Percentiles rank a stretch among this genome's conserved stretches.
phyloP scores from a whole-genome alignment of 2,113 vertebrate species.

The Sarotherodon lohbergeri region DNA sequence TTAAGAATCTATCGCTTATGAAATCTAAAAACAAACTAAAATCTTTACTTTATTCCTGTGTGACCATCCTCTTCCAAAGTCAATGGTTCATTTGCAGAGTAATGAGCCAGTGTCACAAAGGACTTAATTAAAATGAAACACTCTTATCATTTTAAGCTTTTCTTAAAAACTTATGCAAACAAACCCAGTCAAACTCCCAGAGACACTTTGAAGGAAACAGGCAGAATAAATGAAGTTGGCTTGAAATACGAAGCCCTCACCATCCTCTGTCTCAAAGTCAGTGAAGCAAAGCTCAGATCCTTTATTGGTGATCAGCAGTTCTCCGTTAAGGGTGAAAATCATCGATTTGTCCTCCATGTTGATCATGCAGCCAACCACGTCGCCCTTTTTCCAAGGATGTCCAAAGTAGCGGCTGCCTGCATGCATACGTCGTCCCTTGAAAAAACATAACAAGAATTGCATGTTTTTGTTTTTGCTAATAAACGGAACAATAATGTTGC shows the following conservation, averaged over 20 bases:
- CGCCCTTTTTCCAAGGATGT: conserved; percentile 86
- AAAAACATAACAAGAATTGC: neutral
- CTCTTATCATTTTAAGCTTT: neutral
- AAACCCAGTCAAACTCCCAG: neutral
- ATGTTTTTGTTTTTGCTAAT: neutral
- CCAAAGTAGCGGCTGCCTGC: conserved; percentile 91
- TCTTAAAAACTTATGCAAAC: neutral
- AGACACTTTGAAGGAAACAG: neutral
- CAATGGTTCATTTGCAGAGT: neutral
- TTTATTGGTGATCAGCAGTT: conserved; percentile 90
- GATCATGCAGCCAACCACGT: conserved; percentile 98
- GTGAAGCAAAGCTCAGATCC: conserved; percentile 94
- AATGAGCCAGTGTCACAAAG: neutral
- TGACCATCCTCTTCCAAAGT: neutral
- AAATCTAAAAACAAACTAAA: neutral
- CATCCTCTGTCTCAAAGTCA: conserved; percentile 89
- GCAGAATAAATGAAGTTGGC: neutral
- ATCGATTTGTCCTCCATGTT: conserved; percentile 96
- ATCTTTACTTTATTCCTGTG: neutral
- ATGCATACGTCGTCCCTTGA: conserved; percentile 89
- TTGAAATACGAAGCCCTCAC: conserved; percentile 63
- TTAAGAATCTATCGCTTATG: neutral
- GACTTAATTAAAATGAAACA: neutral
- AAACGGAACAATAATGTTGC: neutral
- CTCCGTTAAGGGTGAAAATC: conserved; percentile 97